phyloP scores from a whole-genome alignment of 2,797 vertebrate species.

The Aselliscus stoliczkanus region DNA sequence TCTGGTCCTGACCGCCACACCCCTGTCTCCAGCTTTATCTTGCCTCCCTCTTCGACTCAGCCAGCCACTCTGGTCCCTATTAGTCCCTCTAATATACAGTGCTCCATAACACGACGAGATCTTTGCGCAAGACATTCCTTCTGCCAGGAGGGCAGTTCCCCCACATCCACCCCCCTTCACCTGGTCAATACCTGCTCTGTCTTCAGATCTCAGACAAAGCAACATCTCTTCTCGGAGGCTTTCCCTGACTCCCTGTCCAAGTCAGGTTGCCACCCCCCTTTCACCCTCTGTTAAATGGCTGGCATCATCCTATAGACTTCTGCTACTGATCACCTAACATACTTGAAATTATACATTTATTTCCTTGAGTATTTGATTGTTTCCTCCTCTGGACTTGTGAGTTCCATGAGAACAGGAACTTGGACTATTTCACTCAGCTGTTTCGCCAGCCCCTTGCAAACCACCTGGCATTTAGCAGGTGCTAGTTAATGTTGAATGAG shows the following conservation, averaged over 20 bases:
- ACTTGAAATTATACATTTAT: not conserved
- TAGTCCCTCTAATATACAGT: not conserved
- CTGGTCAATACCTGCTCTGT: not conserved
- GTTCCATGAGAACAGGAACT: not conserved
- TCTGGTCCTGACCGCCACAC: not conserved
- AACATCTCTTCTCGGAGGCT: not conserved
- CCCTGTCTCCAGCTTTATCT: not conserved
- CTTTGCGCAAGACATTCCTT: not conserved
- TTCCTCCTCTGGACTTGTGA: not conserved
- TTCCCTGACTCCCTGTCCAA: not conserved
- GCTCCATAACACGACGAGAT: not conserved
- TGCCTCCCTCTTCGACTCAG: not conserved
- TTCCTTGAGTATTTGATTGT: not conserved
- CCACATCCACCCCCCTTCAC: not conserved
- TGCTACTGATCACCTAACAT: not conserved
- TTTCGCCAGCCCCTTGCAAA: not conserved
- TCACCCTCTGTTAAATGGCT: not conserved
- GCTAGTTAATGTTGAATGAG: not conserved
- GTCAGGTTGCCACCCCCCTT: not conserved
- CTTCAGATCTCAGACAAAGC: not conserved
- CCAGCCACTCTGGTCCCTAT: not conserved
- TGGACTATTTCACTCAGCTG: not conserved
- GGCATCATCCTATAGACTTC: not conserved
- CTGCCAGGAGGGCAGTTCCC: not conserved
- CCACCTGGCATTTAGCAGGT: not conserved